Conservation (phyloP, 2,888 invertebrate genomes). For the Malthinus seriepunctatus region DNA sequence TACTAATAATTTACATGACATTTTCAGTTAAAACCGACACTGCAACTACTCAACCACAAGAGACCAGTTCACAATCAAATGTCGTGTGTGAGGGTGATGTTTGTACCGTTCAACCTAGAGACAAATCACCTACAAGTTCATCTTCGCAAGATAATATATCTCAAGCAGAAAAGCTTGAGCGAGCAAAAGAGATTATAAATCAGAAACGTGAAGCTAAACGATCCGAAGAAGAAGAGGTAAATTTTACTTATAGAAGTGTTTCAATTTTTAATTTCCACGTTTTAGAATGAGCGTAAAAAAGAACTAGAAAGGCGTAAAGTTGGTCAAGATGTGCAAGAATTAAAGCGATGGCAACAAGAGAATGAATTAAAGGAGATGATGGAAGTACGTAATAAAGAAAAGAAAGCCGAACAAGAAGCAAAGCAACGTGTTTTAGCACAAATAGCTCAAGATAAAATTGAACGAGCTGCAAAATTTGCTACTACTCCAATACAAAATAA, state of each 20-base stretch:
- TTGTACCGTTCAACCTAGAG: slow-evolving; percentile 48
- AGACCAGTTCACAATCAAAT: slow-evolving; percentile 8
- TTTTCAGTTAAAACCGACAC: neutral
- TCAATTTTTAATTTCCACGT: neutral
- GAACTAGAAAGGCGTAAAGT: slow-evolving; percentile 75
- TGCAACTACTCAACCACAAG: slow-evolving; percentile 34
- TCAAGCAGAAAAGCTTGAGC: slow-evolving; percentile 64
- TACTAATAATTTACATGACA: no score
- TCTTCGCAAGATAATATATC: slow-evolving; percentile 32
- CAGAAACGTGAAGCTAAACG: slow-evolving; percentile 66
- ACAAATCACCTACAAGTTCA: slow-evolving; percentile 17
- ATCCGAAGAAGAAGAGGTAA: slow-evolving; percentile 69
- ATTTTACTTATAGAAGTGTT: neutral
- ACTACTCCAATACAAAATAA: slow-evolving; percentile 16
- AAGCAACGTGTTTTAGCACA: slow-evolving; percentile 79
- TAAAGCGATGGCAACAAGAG: slow-evolving; percentile 76
- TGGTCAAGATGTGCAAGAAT: slow-evolving; percentile 73
- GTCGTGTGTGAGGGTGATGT: slow-evolving; percentile 59
- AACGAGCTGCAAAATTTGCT: slow-evolving; percentile 59
- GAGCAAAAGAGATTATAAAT: slow-evolving; percentile 70
- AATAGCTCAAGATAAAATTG: slow-evolving; percentile 83
- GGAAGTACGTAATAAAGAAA: slow-evolving; percentile 76
- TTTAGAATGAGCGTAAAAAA: slow-evolving; percentile 48
- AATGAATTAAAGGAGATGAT: slow-evolving; percentile 72
- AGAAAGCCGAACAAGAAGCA: slow-evolving; percentile 73